Base-by-base conservation (phyloP, 1,140 invertebrate species). In the Sipha flava region DNA sequence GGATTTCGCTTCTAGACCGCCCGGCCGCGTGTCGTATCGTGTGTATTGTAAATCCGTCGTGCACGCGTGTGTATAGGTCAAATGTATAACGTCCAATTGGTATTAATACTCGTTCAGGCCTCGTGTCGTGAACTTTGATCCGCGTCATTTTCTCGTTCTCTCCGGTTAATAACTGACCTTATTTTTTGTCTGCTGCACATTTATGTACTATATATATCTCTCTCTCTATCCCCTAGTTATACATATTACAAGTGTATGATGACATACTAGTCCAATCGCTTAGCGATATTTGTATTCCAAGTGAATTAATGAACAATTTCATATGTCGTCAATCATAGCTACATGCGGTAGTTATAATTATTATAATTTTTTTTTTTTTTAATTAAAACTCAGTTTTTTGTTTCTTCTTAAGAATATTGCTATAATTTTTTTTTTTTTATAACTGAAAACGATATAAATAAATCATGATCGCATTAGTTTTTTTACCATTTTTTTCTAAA, bases 51-150 rank as follows among this genome's bases (percentile, higher is more conserved):
- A 62, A 34, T 62, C 59, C 29, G 29, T 62, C 29, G 18, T n/a
- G n/a, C n/a, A 3, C 18, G 59, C 26, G 26, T 23, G 59, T 34
- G 29, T 62, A n/a, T 62, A n/a, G 59, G 59, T 62, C 59, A 62
- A 34, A 62, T 62, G n/a, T 31, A 34, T 62, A 31, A 62, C 59
- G 29, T 37, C 34, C 59, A 62, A 62, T 62, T n/a, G 57, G 57
- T 29, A 62, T 62, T 9, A 31, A 7, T 34, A 62, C 59, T 23
- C 62, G 31, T 64, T 40, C 34, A 18, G n/a, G 18, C 62, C n/a
- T 31, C 62, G 34, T 64, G 62, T 64, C 62, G 62, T 64, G 62
- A 64, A 64, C 62, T 64, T 64, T 64, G 62, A 64, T 64, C 34
- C 34, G 34, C 34, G 62, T 64, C 34, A 6, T 64, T 64, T 64